A percentile compares a stretch with the other conserved stretches of the same genome.
Conservation (phyloP, 2,888 invertebrate species). For the Tachina fera region DNA sequence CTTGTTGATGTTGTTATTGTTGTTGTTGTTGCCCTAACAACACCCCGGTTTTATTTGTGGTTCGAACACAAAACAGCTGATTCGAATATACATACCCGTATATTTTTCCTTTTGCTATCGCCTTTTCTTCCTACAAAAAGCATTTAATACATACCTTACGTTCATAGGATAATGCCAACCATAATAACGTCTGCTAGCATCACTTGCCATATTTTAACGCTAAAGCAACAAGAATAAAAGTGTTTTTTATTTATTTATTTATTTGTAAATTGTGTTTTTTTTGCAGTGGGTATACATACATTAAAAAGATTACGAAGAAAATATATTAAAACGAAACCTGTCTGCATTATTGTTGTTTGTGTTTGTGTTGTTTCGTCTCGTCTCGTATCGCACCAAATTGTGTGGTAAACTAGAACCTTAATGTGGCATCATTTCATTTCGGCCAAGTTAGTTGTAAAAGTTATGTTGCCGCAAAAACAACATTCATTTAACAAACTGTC, state of each 20-base stretch:
- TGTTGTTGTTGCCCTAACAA: constrained; percentile 44
- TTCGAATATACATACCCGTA: neutral
- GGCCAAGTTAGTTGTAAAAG: constrained; percentile 70
- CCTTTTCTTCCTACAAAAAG: constrained; percentile 10
- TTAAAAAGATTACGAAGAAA: constrained; percentile 33
- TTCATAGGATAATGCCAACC: constrained; percentile 56
- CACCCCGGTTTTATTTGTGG: constrained; percentile 44
- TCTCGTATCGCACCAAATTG: constrained; percentile 38
- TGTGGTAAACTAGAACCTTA: constrained; percentile 68
- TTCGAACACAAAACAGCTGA: constrained; percentile 59
- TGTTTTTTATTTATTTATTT: neutral
- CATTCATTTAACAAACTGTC: constrained; percentile 49
- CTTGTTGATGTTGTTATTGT: constrained; percentile 3
- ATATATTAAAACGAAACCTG: constrained; percentile 62
- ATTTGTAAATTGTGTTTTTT: neutral
- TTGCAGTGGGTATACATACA: constrained; percentile 16
- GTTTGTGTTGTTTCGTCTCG: constrained; percentile 9
- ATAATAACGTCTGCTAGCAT: constrained; percentile 28
- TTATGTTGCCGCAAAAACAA: constrained; percentile 70
- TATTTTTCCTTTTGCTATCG: neutral
- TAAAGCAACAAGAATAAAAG: constrained; percentile 26
- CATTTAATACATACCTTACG: neutral
- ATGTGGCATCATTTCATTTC: constrained; percentile 63
- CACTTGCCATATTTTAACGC: constrained; percentile 26
- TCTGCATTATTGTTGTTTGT: constrained; percentile 39